phyloP scores from a whole-genome alignment of 1,140 invertebrate species.

The Monochamus saltuarius region DNA sequence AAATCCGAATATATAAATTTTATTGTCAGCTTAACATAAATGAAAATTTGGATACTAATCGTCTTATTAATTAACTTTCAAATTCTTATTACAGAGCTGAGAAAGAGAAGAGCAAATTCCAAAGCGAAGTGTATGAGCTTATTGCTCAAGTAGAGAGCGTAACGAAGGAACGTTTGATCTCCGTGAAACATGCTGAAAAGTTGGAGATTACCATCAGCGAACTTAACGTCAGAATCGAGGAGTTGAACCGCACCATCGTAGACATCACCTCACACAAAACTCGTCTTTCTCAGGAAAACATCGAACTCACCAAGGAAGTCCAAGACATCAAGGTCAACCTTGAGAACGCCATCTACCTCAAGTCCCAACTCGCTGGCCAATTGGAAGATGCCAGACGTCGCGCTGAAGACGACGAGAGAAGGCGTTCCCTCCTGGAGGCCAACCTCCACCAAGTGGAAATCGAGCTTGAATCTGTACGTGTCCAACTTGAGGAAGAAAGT shows the following conservation, averaged over 20 bases:
- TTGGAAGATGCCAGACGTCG: conserved; percentile 90
- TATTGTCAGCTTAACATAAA: too few species aligned
- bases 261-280: conserved; percentile 92
- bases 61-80: too few species aligned
- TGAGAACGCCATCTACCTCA: conserved; percentile 88
- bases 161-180: conserved; percentile 87
- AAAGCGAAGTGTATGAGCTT: conserved; percentile 94
- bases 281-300: conserved; percentile 86
- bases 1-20: too few species aligned
- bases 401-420: conserved; percentile 92
- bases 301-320: conserved; percentile 90
- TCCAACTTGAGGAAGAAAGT: conserved; percentile 93
- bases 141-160: conserved; percentile 88
- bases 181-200: conserved; percentile 86
- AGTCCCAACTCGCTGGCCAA: conserved; percentile 82
- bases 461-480: conserved; percentile 88
- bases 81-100: conserved; percentile 67
- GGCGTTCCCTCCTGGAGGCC: conserved; percentile 84
- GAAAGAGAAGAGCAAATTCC: conserved; percentile 95
- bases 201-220: conserved; percentile 87
- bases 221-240: conserved; percentile 90
- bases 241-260: conserved; percentile 90
- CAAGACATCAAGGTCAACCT: conserved; percentile 93
- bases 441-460: conserved; percentile 86
- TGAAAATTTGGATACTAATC: too few species aligned